These are phyloP conservation scores for roundworm (Caenorhabditis elegans) DNA, from an alignment of 1,140 invertebrate genomes.

Conservation along the genomic window WBcel235 BX284603.4:11203001-11203500, in stretches of 20 bases:
- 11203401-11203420: no score
- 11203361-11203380: background rate
- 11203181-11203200: slow-evolving; percentile 5
- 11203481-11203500: no score
- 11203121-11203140: background rate
- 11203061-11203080: no score
- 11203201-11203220: background rate
- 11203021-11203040: background rate
- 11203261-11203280: background rate
- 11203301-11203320: slow-evolving; percentile 11
- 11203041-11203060: background rate
- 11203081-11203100: no score
- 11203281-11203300: slow-evolving; percentile 3
- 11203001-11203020: background rate
- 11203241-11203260: slow-evolving; percentile 10
- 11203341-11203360: background rate
- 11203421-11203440: no score
- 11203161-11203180: background rate
- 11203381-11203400: slow-evolving; percentile 10
- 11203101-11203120: background rate
- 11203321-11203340: no score
- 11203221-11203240: background rate
- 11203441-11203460: no score
- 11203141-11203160: background rate
- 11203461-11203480: no score